Percentiles rank a stretch among this genome's conserved stretches.
Conservation (phyloP, 2,888 invertebrate genomes). For the Teleogryllus oceanicus region DNA sequence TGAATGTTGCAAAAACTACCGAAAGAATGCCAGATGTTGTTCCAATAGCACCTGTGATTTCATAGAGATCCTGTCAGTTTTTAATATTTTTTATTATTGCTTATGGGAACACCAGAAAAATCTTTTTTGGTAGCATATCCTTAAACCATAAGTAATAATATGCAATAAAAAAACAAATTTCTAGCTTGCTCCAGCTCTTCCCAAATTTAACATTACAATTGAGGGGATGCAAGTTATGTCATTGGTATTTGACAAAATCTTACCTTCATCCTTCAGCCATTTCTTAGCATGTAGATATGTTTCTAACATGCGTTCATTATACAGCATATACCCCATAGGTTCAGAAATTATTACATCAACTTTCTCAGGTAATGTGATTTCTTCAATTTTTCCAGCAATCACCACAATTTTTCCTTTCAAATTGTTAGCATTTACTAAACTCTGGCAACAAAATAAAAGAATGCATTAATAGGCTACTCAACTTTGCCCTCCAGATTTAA, state of each 20-base stretch:
- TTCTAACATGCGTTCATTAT: slow-evolving; percentile 98
- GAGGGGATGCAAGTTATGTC: not conserved
- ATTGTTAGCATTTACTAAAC: slow-evolving; percentile 84
- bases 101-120: too few relatives aligned
- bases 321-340: slow-evolving; percentile 99
- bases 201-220: not conserved
- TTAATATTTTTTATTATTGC: too few relatives aligned
- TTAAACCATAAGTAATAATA: too few relatives aligned
- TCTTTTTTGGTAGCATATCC: too few relatives aligned
- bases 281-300: slow-evolving; percentile 98
- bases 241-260: not conserved
- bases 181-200: too few relatives aligned
- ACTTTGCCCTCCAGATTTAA: too few relatives aligned
- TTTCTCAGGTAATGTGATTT: slow-evolving; percentile 89
- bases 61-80: too few relatives aligned
- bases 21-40: too few relatives aligned
- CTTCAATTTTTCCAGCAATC: slow-evolving; percentile 97
- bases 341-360: slow-evolving; percentile 98
- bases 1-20: too few relatives aligned
- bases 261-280: slow-evolving; percentile 80
- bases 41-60: too few relatives aligned
- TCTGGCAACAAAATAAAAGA: slow-evolving; percentile 49
- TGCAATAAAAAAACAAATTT: too few relatives aligned
- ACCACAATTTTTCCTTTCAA: slow-evolving; percentile 84
- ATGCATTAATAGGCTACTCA: not conserved